These are phyloP conservation scores for Xiphydria camelus DNA, from an alignment of 2,888 invertebrate species.

Conservation along the genomic window DNA sequence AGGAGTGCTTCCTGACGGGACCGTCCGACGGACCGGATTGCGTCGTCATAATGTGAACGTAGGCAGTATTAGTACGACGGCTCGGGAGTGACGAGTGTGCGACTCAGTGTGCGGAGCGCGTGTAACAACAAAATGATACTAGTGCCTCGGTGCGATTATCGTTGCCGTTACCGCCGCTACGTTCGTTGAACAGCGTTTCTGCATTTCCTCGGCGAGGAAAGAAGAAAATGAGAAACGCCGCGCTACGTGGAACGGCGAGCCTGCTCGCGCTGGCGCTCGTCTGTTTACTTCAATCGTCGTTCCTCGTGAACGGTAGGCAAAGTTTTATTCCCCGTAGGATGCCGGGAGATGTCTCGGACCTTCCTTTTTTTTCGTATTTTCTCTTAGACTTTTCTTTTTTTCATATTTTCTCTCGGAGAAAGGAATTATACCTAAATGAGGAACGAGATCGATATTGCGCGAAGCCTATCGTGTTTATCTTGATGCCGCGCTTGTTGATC, in stretches of 20 bases:
- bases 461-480: slow-evolving; percentile 3
- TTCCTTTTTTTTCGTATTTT: neutral
- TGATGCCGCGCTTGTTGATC: slow-evolving; percentile 2
- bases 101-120: neutral
- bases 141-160: neutral
- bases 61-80: too few relatives aligned
- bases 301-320: slow-evolving; percentile 41
- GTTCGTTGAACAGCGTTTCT: too few relatives aligned
- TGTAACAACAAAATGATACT: neutral
- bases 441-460: slow-evolving; percentile 2
- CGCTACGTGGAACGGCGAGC: slow-evolving; percentile 37
- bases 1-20: too few relatives aligned
- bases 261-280: slow-evolving; percentile 42
- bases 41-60: too few relatives aligned
- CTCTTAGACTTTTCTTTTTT: too few relatives aligned
- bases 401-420: too few relatives aligned
- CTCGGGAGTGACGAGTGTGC: too few relatives aligned
- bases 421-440: too few relatives aligned
- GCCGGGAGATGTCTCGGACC: neutral
- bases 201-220: too few relatives aligned
- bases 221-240: slow-evolving; percentile 35
- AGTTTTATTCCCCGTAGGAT: neutral
- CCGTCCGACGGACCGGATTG: too few relatives aligned
- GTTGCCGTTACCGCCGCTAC: neutral
- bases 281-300: slow-evolving; percentile 40